These are phyloP conservation scores for Zeuzera pyrina DNA, from an alignment of 2,888 invertebrate genomes.

Conservation along the genomic window DNA sequence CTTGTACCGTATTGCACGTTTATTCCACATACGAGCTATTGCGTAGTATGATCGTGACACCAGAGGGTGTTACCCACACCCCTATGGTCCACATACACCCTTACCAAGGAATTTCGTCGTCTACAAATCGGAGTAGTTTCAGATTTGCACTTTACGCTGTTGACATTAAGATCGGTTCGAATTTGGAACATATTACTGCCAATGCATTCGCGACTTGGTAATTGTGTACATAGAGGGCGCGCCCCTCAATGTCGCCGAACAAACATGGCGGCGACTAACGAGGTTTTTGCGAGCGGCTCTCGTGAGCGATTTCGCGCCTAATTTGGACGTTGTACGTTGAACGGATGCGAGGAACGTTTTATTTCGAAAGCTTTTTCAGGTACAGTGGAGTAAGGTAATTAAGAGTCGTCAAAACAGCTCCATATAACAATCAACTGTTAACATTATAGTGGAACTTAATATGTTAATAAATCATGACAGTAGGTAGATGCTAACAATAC, in stretches of 20 bases:
- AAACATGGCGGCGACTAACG: constrained; percentile 69
- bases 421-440: no score
- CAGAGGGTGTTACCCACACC: constrained; percentile 62
- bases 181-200: no score
- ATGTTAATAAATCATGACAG: no score
- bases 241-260: constrained; percentile 64
- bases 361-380: no score
- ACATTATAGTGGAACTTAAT: no score
- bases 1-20: constrained; percentile 60
- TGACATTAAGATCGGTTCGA: no score
- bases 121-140: neutral
- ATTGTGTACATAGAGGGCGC: constrained; percentile 56
- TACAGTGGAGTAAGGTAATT: no score
- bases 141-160: neutral
- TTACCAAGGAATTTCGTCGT: neutral
- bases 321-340: constrained; percentile 37
- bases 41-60: constrained; percentile 60
- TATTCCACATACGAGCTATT: constrained; percentile 61
- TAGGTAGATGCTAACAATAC: no score
- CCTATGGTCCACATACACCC: constrained; percentile 19
- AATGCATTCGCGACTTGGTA: no score
- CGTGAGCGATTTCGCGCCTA: constrained; percentile 70
- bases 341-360: no score
- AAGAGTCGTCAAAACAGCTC: no score
- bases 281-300: constrained; percentile 62